These are phyloP conservation scores for Himalopsyche japonica DNA, from an alignment of 2,888 invertebrate genomes.

Conservation along the genomic window DNA sequence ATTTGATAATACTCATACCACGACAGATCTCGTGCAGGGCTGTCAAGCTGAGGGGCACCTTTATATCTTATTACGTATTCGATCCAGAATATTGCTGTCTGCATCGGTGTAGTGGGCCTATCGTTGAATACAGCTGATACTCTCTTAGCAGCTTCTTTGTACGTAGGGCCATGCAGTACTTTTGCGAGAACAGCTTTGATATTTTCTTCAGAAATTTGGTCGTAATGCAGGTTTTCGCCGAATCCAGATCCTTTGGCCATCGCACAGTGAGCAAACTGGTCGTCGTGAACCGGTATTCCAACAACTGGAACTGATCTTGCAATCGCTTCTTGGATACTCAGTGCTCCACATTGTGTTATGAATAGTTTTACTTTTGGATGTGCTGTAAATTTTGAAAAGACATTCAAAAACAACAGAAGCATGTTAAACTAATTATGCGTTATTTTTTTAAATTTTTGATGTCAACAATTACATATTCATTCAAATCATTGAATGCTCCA, in stretches of 20 bases:
- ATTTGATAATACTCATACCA: slow-evolving; percentile 52
- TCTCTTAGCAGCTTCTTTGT: slow-evolving; percentile 50
- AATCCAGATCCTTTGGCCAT: slow-evolving; percentile 48
- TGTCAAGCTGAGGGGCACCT: slow-evolving; percentile 50
- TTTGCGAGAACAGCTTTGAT: slow-evolving; percentile 46
- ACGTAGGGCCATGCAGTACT: slow-evolving; percentile 48
- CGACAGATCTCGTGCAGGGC: slow-evolving; percentile 48
- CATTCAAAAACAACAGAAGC: too few species aligned
- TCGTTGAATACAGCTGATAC: slow-evolving; percentile 58
- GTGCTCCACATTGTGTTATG: slow-evolving; percentile 51
- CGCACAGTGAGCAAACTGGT: slow-evolving; percentile 50
- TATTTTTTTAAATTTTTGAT: too few species aligned
- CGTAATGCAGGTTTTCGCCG: slow-evolving; percentile 47
- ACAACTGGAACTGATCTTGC: slow-evolving; percentile 50
- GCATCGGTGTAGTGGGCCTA: slow-evolving; percentile 59
- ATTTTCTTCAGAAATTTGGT: slow-evolving; percentile 46
- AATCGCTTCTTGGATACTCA: slow-evolving; percentile 52
- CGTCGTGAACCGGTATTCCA: slow-evolving; percentile 51
- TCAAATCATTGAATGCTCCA: too few species aligned
- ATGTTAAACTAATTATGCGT: too few species aligned
- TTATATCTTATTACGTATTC: slow-evolving; percentile 59
- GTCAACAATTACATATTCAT: too few species aligned
- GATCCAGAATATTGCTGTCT: slow-evolving; percentile 64
- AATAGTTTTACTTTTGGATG: slow-evolving; percentile 51
- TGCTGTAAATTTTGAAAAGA: slow-evolving; percentile 43